Evolutionary conservation across 1,140 invertebrate genomes (phyloP), one percentile per base, ranked within the genome.

Genomic region (Ips typographus): DNA sequence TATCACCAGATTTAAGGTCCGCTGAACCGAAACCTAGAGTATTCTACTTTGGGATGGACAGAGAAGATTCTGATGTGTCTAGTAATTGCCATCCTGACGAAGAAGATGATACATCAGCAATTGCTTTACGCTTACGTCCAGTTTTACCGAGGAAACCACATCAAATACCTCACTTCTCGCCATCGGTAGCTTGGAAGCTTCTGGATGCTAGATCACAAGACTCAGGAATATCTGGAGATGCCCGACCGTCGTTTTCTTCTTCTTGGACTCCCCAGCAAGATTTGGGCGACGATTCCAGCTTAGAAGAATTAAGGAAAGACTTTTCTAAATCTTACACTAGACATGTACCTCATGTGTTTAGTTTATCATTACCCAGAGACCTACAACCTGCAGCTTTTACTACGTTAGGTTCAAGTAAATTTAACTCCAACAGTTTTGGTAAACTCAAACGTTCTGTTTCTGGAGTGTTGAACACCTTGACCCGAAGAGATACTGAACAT

Each of bases 181-280:
- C 92, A 2, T 86, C 89, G 1, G 86, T 90, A n/a, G 92, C 92
- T 0, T 94, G 92, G 92, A 84, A 89, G 72, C 84, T 89, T 38
- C 81, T 94, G 3, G 86, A 87, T 4, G 79, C 79, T 4, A 71
- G 72, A 76, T 91, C 89, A 1, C 91, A 89, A 0, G 91, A 94
- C 78, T 92, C 90, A 0, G 91, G 90, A 0, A 93, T 93, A 69
- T 92, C 90, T 1, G 90, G 89, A 1, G 86, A 74, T 43, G 72
- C 73, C 4, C 59, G 59, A 40, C 71, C 74, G 38, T 47, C 51
- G 51, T 40, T 62, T 4, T 40, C 53, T 40, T 52, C 66, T 22
- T 70, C 70, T 0, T 94, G 91, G 92, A 93, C 91, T 1, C 91
- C 92, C 0, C 91, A 92, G 68, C 91, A 93, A 77, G 92, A 93